Evolutionary conservation across 2,113 vertebrate species (phyloP), one percentile per base, ranked within the genome.

Genomic region (Tachycineta bicolor): DNA sequence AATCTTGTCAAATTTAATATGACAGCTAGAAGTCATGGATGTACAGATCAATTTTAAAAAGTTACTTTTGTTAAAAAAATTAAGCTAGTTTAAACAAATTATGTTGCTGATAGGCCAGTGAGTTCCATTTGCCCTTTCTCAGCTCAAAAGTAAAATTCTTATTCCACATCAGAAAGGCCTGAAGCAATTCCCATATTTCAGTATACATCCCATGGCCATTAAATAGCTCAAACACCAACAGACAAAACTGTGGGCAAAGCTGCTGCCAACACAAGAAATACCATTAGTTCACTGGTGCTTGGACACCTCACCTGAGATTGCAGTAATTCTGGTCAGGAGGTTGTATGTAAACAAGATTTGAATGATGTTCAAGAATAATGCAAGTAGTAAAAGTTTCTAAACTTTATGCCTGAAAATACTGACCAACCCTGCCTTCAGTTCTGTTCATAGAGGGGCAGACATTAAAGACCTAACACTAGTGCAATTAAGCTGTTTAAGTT

Each of bases 241-340:
- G 34, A 49, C 6, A 16, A 67, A 83, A 78, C 3, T 24, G 39
- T 2, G 19, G 76, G 39, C 18, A 82, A 91, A 82, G 25, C 33
- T 76, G 29, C 44, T 67, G 33, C 34, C 39, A 84, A 25, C 25
- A 69, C 22, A 75, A 63, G 29, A 67, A 12, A 6, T 17, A 50
- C 17, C 53, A 46, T 9, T 41, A 81, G 6, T 16, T 64, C 43
- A n/a, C 25, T 1, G 0, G 28, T 11, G 29, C 31, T 75, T 10
- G 0, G 1, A 55, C 24, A 63, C 6, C 14, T 71, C 9, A 16
- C 6, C 60, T 34, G 39, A 55, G 33, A 34, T 0, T n/a, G 20
- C 29, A 83, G 19, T 39, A 77, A 78, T 39, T 29, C 21, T 47
- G 0, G 7, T 14, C 34, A 67, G 59, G 11, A 85, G 43, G 6